phyloP scores from a whole-genome alignment of 1,140 invertebrate genomes.

The Drosophila punjabiensis region DNA sequence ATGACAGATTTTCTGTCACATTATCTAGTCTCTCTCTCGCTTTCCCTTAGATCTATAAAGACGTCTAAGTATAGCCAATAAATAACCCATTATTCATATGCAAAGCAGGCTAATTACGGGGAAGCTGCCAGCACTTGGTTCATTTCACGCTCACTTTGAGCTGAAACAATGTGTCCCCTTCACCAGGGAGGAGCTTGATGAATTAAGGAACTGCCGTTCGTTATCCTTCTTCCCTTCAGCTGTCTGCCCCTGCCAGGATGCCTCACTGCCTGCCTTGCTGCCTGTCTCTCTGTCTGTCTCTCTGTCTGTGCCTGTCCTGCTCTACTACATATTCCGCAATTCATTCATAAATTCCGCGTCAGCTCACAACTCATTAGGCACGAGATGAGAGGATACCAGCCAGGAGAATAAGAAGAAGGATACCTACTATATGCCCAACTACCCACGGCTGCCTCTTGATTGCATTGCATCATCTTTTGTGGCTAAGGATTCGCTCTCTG shows the following conservation, averaged over 20 bases:
- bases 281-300: neutral
- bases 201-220: constrained; percentile 14
- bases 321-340: constrained; percentile 55
- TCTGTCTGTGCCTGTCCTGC: neutral
- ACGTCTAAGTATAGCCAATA: constrained; percentile 46
- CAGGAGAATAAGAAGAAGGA: constrained; percentile 4
- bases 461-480: constrained; percentile 78
- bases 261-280: neutral
- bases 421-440: constrained; percentile 41
- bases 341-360: constrained; percentile 82
- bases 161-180: constrained; percentile 64
- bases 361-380: constrained; percentile 83
- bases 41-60: neutral
- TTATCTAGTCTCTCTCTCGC: neutral
- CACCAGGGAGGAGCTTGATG: constrained; percentile 1
- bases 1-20: neutral
- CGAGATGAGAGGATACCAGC: constrained; percentile 39
- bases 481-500: constrained; percentile 34
- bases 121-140: constrained; percentile 58
- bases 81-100: constrained; percentile 80
- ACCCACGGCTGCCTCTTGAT: constrained; percentile 53
- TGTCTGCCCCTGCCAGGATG: constrained; percentile 1
- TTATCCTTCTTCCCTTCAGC: neutral
- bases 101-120: constrained; percentile 55
- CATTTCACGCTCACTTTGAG: constrained; percentile 79